Evolutionary conservation across 2,888 invertebrate species (phyloP), one percentile per base, ranked within the genome.

Genomic region (Euphydryas editha): DNA sequence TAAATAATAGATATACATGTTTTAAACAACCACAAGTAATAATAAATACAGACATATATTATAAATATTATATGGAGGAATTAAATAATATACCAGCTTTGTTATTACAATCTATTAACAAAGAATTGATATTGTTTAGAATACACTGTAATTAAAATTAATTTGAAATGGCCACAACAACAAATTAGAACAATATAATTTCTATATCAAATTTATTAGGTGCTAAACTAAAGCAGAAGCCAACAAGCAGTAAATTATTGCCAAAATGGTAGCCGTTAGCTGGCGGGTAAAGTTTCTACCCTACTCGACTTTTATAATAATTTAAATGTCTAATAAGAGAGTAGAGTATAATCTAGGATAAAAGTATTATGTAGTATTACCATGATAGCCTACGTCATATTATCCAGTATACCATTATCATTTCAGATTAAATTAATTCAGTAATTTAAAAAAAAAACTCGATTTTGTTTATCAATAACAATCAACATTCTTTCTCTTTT

Each of bases 171-270:
- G 37, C 59, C 54, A 24, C 59, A 62, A 44, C 47, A 60, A 54
- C 57, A 62, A 66, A 61, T 65, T 60, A 56, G 69, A 59, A 56
- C 63, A 56, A 67, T 71, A 66, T 71, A 66, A 67, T 62, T 69
- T 69, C 63, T 69, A 62, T 64, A 64, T 69, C 56, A 69, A 67
- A 71, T 71, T 71, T 78, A 80, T 77, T 76, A 77, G 73, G 75
- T 75, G 78, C 79, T 78, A 71, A 70, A 71, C 67, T 69, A 65
- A 69, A 67, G 65, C 70, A 67, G 69, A 72, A 69, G 70, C 67
- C 66, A 65, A 64, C 65, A 60, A 39, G 61, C 68, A 57, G 71
- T 76, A 73, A 76, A 75, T 74, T 73, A 73, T 75, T 68, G 71
- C 73, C 68, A 63, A 61, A 73, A 70, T 64, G 70, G 70, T 62